Evolutionary conservation across 2,113 vertebrate genomes (phyloP).

Genomic region (Tretioscincus oriximinensis): DNA sequence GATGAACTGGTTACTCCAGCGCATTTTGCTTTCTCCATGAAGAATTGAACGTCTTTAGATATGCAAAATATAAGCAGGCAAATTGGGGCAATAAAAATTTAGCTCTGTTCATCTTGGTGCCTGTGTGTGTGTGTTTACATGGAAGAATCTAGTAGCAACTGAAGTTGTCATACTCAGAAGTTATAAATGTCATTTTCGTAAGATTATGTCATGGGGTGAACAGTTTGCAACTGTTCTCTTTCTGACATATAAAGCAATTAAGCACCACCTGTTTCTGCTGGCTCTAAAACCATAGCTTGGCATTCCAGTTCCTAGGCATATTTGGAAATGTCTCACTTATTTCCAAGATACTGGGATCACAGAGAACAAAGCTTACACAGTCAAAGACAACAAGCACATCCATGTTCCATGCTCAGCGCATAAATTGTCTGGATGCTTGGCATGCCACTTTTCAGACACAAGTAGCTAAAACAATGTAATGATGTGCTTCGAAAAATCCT

Average conservation of each 20-base stretch:
- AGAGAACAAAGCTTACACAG: slow-evolving; percentile 43
- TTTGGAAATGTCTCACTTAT: slow-evolving; percentile 24
- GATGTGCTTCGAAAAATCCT: slow-evolving; percentile 64
- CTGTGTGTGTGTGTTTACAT: too few relatives aligned
- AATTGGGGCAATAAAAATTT: neutral
- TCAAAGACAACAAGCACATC: slow-evolving; percentile 50
- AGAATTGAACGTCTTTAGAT: neutral
- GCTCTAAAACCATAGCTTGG: slow-evolving; percentile 16
- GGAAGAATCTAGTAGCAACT: neutral
- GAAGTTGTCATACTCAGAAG: neutral
- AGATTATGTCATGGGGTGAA: neutral
- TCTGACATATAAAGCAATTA: slow-evolving; percentile 6
- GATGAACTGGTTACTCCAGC: neutral
- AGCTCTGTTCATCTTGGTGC: too few relatives aligned
- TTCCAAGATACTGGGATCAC: slow-evolving; percentile 27
- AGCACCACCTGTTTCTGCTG: neutral
- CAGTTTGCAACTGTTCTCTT: neutral
- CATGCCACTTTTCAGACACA: slow-evolving; percentile 55
- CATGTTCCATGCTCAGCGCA: slow-evolving; percentile 32
- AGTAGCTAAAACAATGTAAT: slow-evolving; percentile 58
- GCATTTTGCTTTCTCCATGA: neutral
- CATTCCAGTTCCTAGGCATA: slow-evolving; percentile 23
- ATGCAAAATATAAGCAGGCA: neutral
- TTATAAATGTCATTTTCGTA: neutral
- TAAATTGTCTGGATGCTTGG: slow-evolving; percentile 58